These are phyloP conservation scores for Pomatostomus ruficeps DNA, from an alignment of 2,113 vertebrate species.

Conservation along the genomic window DNA sequence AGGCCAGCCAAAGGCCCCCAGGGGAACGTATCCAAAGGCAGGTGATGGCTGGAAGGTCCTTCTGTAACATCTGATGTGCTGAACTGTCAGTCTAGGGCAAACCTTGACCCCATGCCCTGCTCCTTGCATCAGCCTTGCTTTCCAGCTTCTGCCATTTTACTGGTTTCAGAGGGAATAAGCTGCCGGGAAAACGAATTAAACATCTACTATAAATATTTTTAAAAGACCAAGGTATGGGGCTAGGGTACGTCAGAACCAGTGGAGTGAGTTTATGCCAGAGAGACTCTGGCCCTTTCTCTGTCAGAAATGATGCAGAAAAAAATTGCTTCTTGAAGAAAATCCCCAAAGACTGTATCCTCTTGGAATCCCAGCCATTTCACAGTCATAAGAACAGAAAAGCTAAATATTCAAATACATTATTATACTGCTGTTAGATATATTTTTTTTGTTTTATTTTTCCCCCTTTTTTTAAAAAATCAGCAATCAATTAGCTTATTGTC, in stretches of 20 bases:
- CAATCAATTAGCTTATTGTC: constrained; percentile 42
- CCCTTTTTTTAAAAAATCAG: background rate
- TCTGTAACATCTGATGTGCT: background rate
- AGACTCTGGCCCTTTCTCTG: background rate
- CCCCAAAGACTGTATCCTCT: background rate
- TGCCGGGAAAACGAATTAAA: constrained; percentile 23
- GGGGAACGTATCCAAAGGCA: background rate
- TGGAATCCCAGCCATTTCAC: background rate
- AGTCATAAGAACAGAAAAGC: background rate
- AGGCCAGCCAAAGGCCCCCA: background rate
- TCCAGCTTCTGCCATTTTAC: background rate
- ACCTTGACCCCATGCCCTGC: background rate
- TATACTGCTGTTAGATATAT: background rate
- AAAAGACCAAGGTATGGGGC: background rate
- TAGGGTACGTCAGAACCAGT: background rate
- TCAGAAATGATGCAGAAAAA: background rate
- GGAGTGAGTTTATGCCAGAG: background rate
- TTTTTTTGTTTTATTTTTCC: background rate
- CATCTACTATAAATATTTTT: constrained; percentile 20
- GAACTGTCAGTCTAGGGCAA: background rate
- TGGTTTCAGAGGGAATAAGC: background rate
- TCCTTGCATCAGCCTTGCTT: background rate
- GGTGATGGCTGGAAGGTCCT: background rate
- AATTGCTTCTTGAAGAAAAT: background rate
- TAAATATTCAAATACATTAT: constrained; percentile 14